Evolutionary conservation across 1,140 invertebrate genomes (phyloP), one percentile per base, ranked within the genome.

Genomic region (Conopomorpha cramerella): DNA sequence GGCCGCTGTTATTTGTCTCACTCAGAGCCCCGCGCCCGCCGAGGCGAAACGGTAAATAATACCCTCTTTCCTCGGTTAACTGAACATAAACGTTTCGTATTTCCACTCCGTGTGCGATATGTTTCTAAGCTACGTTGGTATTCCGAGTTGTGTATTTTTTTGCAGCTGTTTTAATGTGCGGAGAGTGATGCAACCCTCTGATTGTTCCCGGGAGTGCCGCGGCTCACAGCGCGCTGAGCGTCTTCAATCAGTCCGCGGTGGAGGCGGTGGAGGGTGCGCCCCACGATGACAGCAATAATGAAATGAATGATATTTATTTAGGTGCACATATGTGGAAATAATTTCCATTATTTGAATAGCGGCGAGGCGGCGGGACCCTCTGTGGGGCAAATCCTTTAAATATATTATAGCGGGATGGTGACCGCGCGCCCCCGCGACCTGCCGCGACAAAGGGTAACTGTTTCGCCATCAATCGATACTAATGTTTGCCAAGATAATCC

Each of bases 381-480:
- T n/a, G n/a, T n/a, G n/a, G n/a, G n/a, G n/a, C n/a, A n/a, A 79
- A 78, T 78, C 71, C 68, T 76, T 76, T 76, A 76, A 76, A 76
- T 76, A 76, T 76, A 76, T 76, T 76, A 76, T 76, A 68, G 67
- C 54, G 56, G 51, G 52, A 66, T 55, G 58, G 56, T 58, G 55
- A 58, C 55, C 55, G 52, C 35, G 47, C 46, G 39, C 47, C 44
- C 49, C 60, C 55, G 28, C 4, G 10, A 58, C 45, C 49, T 45
- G 40, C 47, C 49, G 39, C 25, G 39, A 46, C 54, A 56, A 57
- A 65, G 56, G 54, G 47, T 71, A 64, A 65, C 58, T 57, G 48
- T 52, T 47, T 52, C 55, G 43, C 19, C 10, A 4, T 23, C 53
- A 63, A 66, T 63, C 59, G 48, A 65, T 68, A 59, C 50, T 58